These are phyloP conservation scores for Poliocrania exsul DNA, from an alignment of 2,797 vertebrate genomes.

Conservation along the genomic window DNA sequence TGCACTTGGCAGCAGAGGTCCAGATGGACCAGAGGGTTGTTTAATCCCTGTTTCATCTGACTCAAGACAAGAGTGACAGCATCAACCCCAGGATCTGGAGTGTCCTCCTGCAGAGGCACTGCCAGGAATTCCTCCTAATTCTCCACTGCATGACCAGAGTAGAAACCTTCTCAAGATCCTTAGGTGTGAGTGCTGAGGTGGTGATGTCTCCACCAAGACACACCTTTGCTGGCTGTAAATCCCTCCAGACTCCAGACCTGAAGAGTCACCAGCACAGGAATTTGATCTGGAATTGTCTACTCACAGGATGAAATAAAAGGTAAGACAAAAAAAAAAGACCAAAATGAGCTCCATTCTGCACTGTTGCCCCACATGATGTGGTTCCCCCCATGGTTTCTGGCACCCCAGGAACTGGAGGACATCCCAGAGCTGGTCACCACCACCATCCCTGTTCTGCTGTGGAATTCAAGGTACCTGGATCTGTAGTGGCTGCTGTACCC, in stretches of 20 bases:
- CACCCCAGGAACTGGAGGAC: not conserved
- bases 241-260: not conserved
- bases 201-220: not conserved
- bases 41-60: not conserved
- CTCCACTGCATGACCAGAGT: not conserved
- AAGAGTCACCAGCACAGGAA: not conserved
- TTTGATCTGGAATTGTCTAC: not conserved
- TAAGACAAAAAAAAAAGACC: not conserved
- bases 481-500: not conserved
- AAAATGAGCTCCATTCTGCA: not conserved
- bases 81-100: not conserved
- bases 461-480: accelerated
- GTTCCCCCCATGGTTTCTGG: not conserved
- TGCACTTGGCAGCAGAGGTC: not conserved
- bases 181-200: not conserved
- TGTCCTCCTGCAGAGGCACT: not conserved
- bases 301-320: not conserved
- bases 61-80: not conserved
- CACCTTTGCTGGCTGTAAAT: not conserved
- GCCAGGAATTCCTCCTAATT: not conserved
- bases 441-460: not conserved
- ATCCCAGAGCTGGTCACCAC: not conserved
- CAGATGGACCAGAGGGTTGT: not conserved
- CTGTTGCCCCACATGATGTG: accelerated
- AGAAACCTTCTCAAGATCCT: not conserved